Evolutionary conservation across 2,113 vertebrate species (phyloP), one percentile per base, ranked within the genome.

Genomic region (Gallinago media): DNA sequence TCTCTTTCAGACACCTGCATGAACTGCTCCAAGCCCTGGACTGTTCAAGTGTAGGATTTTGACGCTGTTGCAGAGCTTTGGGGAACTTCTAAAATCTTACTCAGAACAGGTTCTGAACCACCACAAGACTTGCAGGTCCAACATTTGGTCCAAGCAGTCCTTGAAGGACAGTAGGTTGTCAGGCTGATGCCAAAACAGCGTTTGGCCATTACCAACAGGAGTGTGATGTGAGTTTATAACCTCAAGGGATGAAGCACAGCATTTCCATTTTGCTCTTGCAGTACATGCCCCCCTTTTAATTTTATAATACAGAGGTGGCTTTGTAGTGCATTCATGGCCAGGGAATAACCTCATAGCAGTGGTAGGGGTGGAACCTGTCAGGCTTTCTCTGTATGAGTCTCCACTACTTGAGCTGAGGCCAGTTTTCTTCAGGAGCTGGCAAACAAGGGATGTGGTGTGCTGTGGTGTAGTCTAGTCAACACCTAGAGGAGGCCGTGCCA

Each of bases 1-100:
- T 89, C 67, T 83, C 32, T 77, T 96, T 87, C 49, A 92, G 73
- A 63, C 91, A 96, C 91, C 93, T 96, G 83, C 73, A 36, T 85
- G 93, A 78, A 78, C 11, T 67, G 86, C 61, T 84, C 34, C 71
- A 74, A 63, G 27, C 38, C 36, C 44, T 38, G 32, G 29, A 16
- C 38, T 75, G n/a, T n/a, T 84, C 42, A 86, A 80, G 29, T 25
- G 31, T 63, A 59, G 34, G 52, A 50, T 79, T 88, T 87, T 58
- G 70, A 55, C 50, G 58, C 85, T 88, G 14, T 90, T 93, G 36
- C 46, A 79, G 59, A 93, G 42, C 88, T 94, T 76, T 79, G 55
- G 63, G 77, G 50, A 95, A 17, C 55, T 86, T 50, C 88, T 94
- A 70, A 83, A 85, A 80, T 70, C 67, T 83, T 15, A 15, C 29